phyloP scores from a whole-genome alignment of 2,888 invertebrate species.

The Serrognathus titanus region DNA sequence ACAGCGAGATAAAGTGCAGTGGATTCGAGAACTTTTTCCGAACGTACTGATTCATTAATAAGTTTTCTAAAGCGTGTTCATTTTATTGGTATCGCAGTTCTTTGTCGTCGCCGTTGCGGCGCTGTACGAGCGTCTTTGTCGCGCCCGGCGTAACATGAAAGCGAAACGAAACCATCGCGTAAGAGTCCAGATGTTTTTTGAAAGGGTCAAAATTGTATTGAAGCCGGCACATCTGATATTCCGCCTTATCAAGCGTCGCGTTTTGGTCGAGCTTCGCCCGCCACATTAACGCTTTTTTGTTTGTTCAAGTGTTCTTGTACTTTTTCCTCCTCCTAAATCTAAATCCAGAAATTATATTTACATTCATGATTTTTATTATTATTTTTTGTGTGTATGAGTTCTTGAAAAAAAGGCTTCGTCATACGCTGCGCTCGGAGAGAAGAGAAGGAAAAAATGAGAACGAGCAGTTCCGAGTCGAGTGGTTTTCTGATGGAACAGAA shows the following conservation, averaged over 20 bases:
- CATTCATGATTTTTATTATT: conserved; percentile 26
- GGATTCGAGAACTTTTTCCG: neutral
- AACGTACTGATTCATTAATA: conserved; percentile 2
- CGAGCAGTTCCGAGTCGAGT: no score
- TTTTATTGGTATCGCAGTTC: no score
- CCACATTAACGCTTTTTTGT: conserved; percentile 18
- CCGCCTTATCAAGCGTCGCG: neutral
- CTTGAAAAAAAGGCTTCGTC: neutral
- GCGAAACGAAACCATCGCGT: conserved; percentile 20
- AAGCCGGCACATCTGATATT: neutral
- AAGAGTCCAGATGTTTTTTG: conserved; percentile 29
- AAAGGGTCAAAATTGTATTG: conserved; percentile 27
- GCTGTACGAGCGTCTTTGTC: neutral
- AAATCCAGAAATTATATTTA: conserved; percentile 31
- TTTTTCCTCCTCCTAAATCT: conserved; percentile 22
- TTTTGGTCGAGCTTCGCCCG: conserved; percentile 3
- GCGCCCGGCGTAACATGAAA: conserved; percentile 20
- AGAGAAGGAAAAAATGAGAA: no score
- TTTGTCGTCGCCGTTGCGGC: no score
- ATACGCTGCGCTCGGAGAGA: no score
- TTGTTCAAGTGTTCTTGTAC: conserved; percentile 26
- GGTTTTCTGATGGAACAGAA: no score
- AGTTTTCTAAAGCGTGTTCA: conserved; percentile 1
- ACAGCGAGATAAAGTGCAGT: no score
- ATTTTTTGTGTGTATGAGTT: conserved; percentile 1